Evolutionary conservation across 2,888 invertebrate species (phyloP), one percentile per base, ranked within the genome.

Genomic region (Empis livida): DNA sequence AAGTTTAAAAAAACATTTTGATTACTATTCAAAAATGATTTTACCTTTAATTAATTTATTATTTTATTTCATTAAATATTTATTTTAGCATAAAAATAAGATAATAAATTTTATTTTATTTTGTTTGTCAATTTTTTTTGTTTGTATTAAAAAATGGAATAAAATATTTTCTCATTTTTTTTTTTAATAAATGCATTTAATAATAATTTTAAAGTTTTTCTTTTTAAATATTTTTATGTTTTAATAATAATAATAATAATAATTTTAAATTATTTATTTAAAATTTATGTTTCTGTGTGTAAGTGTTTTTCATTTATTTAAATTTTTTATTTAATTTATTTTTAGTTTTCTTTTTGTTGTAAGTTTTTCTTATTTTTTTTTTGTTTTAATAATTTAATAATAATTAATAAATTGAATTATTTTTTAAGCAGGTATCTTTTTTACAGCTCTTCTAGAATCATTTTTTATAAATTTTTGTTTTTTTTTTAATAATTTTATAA

Each of bases 391-490:
- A 42, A 35, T 45, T 44, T 42, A 30, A 37, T 13, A 35, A 37
- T 40, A 27, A 45, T 40, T 40, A 30, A 31, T 30, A 43, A 27
- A 27, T 27, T 20, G 20, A 27, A 45, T 50, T 57, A 48, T 51
- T 49, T 60, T 58, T 63, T 58, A 66, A 66, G 66, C 65, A 66
- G 65, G 65, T 66, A 66, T 62, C 65, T 52, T 56, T 65, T 65
- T 64, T 66, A 65, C 65, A 66, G 65, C 66, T 66, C 64, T 58
- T 59, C 60, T 62, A 63, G 64, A 65, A 57, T 57, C 60, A 65
- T 66, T 64, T 65, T 65, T 63, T 56, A n/a, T n/a, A n/a, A n/a
- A n/a, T 55, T 54, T 48, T 51, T 56, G 50, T 54, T 53, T 52
- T 43, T 44, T 47, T 44, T 49, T 49, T 52, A 54, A 56, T 57